Evolutionary conservation across 2,888 invertebrate genomes (phyloP), one percentile per base, ranked within the genome.

Genomic region (Drosophila differens): DNA sequence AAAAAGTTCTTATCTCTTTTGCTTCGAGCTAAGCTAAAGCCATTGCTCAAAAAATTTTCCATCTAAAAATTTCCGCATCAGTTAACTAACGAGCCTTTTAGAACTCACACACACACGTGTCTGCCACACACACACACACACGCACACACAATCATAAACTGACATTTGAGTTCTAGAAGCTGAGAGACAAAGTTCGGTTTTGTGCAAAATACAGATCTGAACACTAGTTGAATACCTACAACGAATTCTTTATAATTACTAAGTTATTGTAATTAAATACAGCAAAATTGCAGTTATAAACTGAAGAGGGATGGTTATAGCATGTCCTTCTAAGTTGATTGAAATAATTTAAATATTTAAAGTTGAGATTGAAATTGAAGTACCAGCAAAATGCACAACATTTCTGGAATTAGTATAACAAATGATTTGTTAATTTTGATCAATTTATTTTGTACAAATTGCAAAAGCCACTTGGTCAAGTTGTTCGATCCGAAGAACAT

Each of bases 1-100:
- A 86, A 90, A 89, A 87, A 89, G 81, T 78, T 70, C 75, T 86
- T 87, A 87, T 90, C 89, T 83, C 65, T 62, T 75, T 58, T 68
- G 74, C 71, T 68, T 22, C 16, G 41, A 64, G 59, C 51, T 53
- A 57, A 76, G 70, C 64, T 74, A 65, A 58, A 69, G 62, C 60
- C 77, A 69, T 67, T 64, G 64, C 79, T 76, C 67, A 74, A 70
- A 81, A 30, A 58, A 68, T 82, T 76, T 73, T 69, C 70, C 66
- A 74, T 75, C 75, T 73, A 71, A 72, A 81, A 77, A 74, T 86
- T 90, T 87, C 89, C 86, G 76, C 87, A 66, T 86, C 87, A 89
- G 84, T 90, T 74, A 67, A 79, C 91, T 76, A 89, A 86, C 84
- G 84, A 90, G 82, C 69, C 72, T 70, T 77, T 80, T 70, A 59